phyloP scores from a whole-genome alignment of 2,888 invertebrate genomes.

The Melinopterus prodromus region DNA sequence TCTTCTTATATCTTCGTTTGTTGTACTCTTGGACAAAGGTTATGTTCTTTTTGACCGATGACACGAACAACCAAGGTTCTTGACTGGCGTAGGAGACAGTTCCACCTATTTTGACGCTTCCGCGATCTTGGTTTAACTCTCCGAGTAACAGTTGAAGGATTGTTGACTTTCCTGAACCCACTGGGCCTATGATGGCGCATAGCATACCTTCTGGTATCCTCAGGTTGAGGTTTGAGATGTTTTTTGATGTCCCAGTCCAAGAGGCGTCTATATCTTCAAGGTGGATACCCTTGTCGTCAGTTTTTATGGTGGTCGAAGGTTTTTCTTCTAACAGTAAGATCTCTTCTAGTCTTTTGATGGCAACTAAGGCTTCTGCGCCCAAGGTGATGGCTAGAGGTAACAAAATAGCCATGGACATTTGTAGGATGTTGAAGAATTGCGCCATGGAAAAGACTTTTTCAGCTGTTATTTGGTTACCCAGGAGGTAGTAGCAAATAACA shows the following conservation, averaged over 20 bases:
- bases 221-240: constrained; percentile 62
- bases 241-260: constrained; percentile 56
- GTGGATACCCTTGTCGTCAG: constrained; percentile 43
- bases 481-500: constrained; percentile 77
- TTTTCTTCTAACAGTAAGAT: constrained; percentile 60
- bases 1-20: constrained; percentile 60
- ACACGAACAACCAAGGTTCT: constrained; percentile 81
- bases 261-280: constrained; percentile 46
- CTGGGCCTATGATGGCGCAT: constrained; percentile 68
- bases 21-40: constrained; percentile 75
- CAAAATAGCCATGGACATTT: constrained; percentile 72
- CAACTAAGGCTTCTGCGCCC: constrained; percentile 71
- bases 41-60: constrained; percentile 79
- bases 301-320: constrained; percentile 33
- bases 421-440: constrained; percentile 79
- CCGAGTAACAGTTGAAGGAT: constrained; percentile 74
- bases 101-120: constrained; percentile 71
- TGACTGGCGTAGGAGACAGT: constrained; percentile 76
- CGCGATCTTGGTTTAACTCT: constrained; percentile 71
- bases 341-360: constrained; percentile 68
- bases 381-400: constrained; percentile 69
- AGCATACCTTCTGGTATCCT: constrained; percentile 62
- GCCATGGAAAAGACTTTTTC: constrained; percentile 80
- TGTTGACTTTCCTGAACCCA: constrained; percentile 76
- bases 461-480: constrained; percentile 65